Evolutionary conservation across 1,140 invertebrate genomes (phyloP), one percentile per base, ranked within the genome.

Genomic region (Phthorimaea operculella): DNA sequence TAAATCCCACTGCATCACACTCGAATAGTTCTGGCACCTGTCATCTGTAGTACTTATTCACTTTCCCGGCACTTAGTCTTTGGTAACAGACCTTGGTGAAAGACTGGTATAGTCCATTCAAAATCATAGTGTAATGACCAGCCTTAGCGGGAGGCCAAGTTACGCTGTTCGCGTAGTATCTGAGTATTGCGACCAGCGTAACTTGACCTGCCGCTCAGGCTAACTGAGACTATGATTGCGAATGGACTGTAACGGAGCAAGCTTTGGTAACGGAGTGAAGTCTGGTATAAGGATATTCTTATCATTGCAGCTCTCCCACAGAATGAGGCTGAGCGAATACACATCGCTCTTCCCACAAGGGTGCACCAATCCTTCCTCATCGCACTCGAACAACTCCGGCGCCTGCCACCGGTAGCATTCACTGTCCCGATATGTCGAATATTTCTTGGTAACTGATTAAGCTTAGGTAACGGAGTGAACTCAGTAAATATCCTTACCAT

Each of bases 11-110:
- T 0, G 70, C 73, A 15, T 83, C 71, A 0, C 73, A 68, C n/a
- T 65, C 66, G 51, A 80, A 86, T 49, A 85, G 54, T 55, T 86
- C 83, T 0, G 83, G 84, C 0, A 83, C 81, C 28, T 83, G 81
- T 80, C 81, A 86, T 33, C 72, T 62, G 57, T 74, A 83, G 6
- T 60, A n/a, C n/a, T n/a, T n/a, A 39, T 33, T 70, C 62, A 0
- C 70, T 71, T n/a, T 62, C 51, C 4, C 51, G 49, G 51, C 79
- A 83, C 1, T 17, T n/a, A 11, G 60, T 64, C 57, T 33, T 79
- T 79, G n/a, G n/a, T n/a, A n/a, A n/a, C n/a, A n/a, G 64, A 65
- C n/a, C n/a, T n/a, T n/a, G n/a, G 36, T 74, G n/a, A n/a, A n/a
- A 83, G 34, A 56, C 76, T 77, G 4, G n/a, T n/a, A n/a, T n/a